Evolutionary conservation across 2,113 vertebrate species (phyloP).

Genomic region (Canis aureus): DNA sequence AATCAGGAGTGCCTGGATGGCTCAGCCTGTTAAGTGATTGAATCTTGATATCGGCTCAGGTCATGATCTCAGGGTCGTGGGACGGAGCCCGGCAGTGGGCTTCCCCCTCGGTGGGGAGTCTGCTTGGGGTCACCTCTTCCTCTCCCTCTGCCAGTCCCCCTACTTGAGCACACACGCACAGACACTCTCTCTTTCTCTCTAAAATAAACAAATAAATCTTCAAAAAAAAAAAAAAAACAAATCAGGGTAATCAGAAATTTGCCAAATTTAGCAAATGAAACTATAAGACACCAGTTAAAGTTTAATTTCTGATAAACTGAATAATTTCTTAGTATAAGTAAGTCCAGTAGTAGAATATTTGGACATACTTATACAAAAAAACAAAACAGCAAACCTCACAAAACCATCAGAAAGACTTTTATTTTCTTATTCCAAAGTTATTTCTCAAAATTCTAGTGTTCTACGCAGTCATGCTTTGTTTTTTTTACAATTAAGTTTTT

Average conservation of each 20-base stretch:
- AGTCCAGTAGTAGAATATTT: not conserved
- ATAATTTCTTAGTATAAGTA: not conserved
- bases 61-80: not conserved
- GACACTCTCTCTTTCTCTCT: too few species aligned
- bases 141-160: too few species aligned
- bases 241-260: not conserved
- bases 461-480: not conserved
- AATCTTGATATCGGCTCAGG: not conserved
- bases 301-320: slow-evolving; percentile 35
- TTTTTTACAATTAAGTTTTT: not conserved
- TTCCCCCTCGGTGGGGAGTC: too few species aligned
- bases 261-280: not conserved
- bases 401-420: not conserved
- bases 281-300: not conserved
- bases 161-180: not conserved
- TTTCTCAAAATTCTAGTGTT: not conserved
- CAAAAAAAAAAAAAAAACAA: not conserved
- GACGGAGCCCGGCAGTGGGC: too few species aligned
- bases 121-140: too few species aligned
- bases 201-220: not conserved
- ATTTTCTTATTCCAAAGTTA: not conserved
- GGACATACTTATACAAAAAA: not conserved
- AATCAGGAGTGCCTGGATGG: not conserved
- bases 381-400: not conserved
- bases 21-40: not conserved